A percentile compares a stretch with the other conserved stretches of the same genome.
These are phyloP conservation scores for Heteromurus nitidus DNA, from an alignment of 2,888 invertebrate genomes.

Conservation along the genomic window DNA sequence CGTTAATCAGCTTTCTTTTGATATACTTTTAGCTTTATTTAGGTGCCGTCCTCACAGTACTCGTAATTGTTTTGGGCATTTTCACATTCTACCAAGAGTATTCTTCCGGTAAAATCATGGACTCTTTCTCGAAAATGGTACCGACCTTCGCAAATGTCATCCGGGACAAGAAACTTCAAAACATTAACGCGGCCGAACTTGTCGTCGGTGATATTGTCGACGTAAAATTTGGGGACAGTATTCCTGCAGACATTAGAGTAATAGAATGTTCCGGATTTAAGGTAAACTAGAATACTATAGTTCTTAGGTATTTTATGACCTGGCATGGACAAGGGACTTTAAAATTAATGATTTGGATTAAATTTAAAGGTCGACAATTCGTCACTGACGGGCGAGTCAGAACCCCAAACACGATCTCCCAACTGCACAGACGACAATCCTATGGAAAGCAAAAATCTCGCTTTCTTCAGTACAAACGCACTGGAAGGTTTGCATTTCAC, in stretches of 20 bases:
- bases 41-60: constrained; percentile 78
- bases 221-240: constrained; percentile 80
- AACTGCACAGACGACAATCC: constrained; percentile 79
- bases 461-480: constrained; percentile 76
- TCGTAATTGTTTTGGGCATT: constrained; percentile 78
- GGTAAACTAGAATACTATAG: too few relatives aligned
- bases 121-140: constrained; percentile 79
- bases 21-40: constrained; percentile 77
- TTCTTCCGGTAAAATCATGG: constrained; percentile 77
- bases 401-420: constrained; percentile 80
- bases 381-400: constrained; percentile 85
- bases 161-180: constrained; percentile 58
- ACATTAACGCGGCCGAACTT: constrained; percentile 53
- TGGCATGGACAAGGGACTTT: too few relatives aligned
- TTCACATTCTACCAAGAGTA: constrained; percentile 79
- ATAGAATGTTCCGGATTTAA: constrained; percentile 79
- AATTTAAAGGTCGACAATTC: constrained; percentile 87
- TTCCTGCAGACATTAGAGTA: constrained; percentile 80
- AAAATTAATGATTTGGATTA: too few relatives aligned
- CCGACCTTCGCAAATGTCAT: constrained; percentile 75
- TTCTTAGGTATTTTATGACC: too few relatives aligned
- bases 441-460: constrained; percentile 75
- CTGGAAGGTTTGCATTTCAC: constrained; percentile 78
- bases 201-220: constrained; percentile 78
- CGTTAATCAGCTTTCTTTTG: too few relatives aligned